Conservation (phyloP, 30 jellyfish, hydroid and myxozoan genomes). For the Haliclystus octoradiatus region DNA sequence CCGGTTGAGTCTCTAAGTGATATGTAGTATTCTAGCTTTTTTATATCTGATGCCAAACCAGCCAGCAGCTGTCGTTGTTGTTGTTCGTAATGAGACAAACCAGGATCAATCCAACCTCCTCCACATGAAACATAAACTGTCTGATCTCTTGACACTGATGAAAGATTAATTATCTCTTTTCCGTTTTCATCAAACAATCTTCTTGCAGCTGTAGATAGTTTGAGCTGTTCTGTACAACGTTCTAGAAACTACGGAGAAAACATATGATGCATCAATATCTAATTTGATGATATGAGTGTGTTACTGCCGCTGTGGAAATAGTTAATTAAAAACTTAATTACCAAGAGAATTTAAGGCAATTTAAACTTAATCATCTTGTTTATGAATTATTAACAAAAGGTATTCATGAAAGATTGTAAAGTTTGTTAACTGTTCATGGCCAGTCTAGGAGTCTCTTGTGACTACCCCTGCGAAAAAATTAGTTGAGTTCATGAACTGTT, state of each 20-base stretch:
- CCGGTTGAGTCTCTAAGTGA: constrained; percentile 48
- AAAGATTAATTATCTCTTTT: constrained; percentile 38
- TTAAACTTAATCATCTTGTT: too few species aligned
- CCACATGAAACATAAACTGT: constrained; percentile 76
- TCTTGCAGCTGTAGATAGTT: constrained; percentile 84
- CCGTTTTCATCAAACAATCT: constrained; percentile 67
- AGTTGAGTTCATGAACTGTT: too few species aligned
- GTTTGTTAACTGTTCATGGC: too few species aligned
- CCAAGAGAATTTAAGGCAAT: too few species aligned
- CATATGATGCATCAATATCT: too few species aligned
- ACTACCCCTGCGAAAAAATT: too few species aligned
- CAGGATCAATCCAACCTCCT: constrained; percentile 72
- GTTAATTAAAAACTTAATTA: too few species aligned
- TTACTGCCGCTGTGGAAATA: too few species aligned
- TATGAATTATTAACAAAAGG: too few species aligned
- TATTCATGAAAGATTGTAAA: too few species aligned
- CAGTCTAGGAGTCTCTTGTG: too few species aligned
- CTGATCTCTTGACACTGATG: constrained; percentile 43
- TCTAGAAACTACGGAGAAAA: constrained; percentile 47
- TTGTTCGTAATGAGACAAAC: constrained; percentile 42
- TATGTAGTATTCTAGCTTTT: constrained; percentile 32
- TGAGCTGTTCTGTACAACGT: constrained; percentile 56
- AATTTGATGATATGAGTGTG: too few species aligned
- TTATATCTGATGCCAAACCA: constrained; percentile 61
- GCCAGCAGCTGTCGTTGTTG: constrained; percentile 61